Base-by-base conservation (phyloP, 2,888 invertebrate species). In the Escarpia spicata region DNA sequence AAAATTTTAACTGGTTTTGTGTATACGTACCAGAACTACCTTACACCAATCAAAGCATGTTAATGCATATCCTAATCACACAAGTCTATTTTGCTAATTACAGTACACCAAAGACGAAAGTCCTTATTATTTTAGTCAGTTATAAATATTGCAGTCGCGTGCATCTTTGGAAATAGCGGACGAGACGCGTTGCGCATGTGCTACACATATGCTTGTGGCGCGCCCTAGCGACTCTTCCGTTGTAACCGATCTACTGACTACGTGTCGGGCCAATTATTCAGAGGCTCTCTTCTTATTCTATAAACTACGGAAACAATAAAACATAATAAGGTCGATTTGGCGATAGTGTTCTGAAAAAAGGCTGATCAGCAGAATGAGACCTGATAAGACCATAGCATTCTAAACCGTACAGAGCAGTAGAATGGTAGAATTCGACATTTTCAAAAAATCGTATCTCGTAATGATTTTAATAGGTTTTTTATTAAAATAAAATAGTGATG, bases 111-210 rank as follows among this genome's bases (percentile, higher is more conserved):
- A 75, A 75, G 75, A 37, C 37, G 37, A 2, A 26, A 15, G n/a
- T 19, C 19, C 75, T 19, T 75, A 75, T 75, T 75, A 75, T 15
- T 75, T 75, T 75, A 75, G 75, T 75, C 75, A 75, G 75, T 75
- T 75, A 26, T 75, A 26, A 26, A 75, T n/a, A 75, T 75, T 52
- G 52, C 4, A 15, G 75, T 75, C 75, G 75, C 75, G 75, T 75
- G 75, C 75, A 75, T 75, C 19, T 75, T 75, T n/a, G 75, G 75
- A 75, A 75, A 75, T 75, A n/a, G 75, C 75, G 75, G 75, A 75
- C 26, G 75, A 75, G 75, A 75, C 6, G 75, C 75, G 75, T 75
- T 75, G 75, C 75, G 75, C 75, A 75, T 75, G n/a, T 75, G 75
- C 52, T 26, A 26, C 19, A 75, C n/a, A 6, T 75, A 6, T 75